A percentile compares a stretch with the other conserved stretches of the same genome.
These are phyloP conservation scores for Pangasianodon gigas DNA, from an alignment of 2,113 vertebrate species.

Conservation along the genomic window DNA sequence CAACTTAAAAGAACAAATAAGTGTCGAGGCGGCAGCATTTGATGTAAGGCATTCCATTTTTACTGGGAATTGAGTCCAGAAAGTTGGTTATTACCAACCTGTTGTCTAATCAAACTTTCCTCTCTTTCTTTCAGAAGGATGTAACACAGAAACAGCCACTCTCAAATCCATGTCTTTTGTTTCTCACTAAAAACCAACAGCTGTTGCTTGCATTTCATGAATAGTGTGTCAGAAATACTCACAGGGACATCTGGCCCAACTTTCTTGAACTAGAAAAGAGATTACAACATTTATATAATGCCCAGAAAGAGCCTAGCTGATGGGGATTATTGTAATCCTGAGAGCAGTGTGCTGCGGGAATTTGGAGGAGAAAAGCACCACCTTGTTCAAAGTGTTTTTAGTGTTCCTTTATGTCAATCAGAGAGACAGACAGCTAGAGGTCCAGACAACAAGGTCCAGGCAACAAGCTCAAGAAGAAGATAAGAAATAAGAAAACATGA, in stretches of 20 bases:
- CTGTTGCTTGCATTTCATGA: conserved; percentile 27
- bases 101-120: neutral
- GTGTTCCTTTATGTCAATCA: conserved; percentile 18
- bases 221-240: conserved; percentile 30
- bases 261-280: conserved; percentile 40
- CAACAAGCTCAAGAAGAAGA: neutral
- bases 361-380: conserved; percentile 3
- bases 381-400: neutral
- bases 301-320: neutral
- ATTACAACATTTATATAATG: conserved; percentile 48
- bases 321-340: conserved; percentile 23
- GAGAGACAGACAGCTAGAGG: neutral
- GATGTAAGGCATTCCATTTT: neutral
- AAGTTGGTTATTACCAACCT: neutral
- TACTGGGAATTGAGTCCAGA: neutral
- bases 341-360: conserved; percentile 15
- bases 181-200: neutral
- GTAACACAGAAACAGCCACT: neutral
- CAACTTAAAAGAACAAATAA: neutral
- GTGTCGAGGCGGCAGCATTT: neutral
- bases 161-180: conserved; percentile 21
- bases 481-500: conserved; percentile 29
- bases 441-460: conserved; percentile 5
- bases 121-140: neutral
- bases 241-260: conserved; percentile 17